phyloP scores from a whole-genome alignment of 2,797 vertebrate species.

The Pseudochirops corinnae region DNA sequence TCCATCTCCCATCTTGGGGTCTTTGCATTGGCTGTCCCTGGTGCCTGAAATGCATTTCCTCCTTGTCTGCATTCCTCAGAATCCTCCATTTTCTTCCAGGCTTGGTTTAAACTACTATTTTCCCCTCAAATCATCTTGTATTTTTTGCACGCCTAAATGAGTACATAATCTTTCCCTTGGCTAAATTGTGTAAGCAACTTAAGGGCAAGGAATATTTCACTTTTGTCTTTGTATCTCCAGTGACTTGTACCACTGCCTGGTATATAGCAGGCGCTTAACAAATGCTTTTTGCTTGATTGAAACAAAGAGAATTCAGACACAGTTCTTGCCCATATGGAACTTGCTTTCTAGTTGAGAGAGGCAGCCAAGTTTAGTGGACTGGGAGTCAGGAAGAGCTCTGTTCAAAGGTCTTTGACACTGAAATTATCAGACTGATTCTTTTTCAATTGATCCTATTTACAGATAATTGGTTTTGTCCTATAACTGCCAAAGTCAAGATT shows the following conservation, averaged over 20 bases:
- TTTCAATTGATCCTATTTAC: background rate
- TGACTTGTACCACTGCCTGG: background rate
- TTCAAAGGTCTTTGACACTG: background rate
- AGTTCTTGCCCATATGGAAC: background rate
- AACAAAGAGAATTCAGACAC: background rate
- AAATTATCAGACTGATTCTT: background rate
- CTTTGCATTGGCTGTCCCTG: background rate
- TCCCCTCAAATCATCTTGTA: background rate
- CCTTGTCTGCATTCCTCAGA: background rate
- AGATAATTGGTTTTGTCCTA: background rate
- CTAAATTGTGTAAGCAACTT: background rate
- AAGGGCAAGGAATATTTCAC: background rate
- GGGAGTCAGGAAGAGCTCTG: background rate
- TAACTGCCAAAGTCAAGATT: background rate
- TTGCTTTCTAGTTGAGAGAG: background rate
- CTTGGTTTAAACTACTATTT: background rate
- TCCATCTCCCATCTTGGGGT: background rate
- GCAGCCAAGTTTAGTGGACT: background rate
- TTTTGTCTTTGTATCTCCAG: background rate
- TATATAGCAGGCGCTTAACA: background rate
- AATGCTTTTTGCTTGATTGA: background rate
- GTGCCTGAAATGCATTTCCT: background rate
- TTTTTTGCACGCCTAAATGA: background rate
- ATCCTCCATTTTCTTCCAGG: background rate
- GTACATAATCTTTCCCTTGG: background rate